A percentile compares a stretch with the other conserved stretches of the same genome.
Conservation (phyloP, 2,888 invertebrate species). For the Nowickia ferox region DNA sequence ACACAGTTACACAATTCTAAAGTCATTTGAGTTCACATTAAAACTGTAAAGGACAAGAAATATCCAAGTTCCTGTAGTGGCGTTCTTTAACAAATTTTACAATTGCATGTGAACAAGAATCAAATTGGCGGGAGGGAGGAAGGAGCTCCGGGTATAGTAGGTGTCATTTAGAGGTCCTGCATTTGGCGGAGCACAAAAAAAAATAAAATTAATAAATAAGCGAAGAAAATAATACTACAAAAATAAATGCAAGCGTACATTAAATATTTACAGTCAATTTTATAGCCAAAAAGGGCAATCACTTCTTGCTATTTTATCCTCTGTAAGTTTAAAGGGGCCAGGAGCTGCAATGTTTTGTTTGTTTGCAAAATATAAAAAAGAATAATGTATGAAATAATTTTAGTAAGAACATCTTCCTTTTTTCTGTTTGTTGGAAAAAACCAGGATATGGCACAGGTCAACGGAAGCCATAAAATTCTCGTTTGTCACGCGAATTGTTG, state of each 20-base stretch:
- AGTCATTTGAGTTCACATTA: conserved; percentile 74
- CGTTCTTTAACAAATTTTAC: conserved; percentile 57
- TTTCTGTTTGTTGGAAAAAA: conserved; percentile 61
- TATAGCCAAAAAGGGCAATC: conserved; percentile 82
- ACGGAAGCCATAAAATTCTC: conserved; percentile 83
- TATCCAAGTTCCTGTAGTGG: conserved; percentile 50
- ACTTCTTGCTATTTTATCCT: conserved; percentile 75
- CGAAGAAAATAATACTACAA: conserved; percentile 2
- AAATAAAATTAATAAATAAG: not conserved
- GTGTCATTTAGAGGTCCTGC: conserved; percentile 65
- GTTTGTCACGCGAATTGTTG: conserved; percentile 83
- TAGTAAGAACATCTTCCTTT: conserved; percentile 66
- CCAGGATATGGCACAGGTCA: conserved; percentile 82
- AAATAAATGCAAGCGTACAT: conserved; percentile 79
- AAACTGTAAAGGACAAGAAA: conserved; percentile 66
- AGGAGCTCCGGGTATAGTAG: conserved; percentile 21
- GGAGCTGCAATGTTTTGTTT: conserved; percentile 10
- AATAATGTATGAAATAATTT: conserved; percentile 64
- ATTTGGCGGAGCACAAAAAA: not conserved
- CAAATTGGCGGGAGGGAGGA: not conserved
- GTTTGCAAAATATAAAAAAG: conserved; percentile 29
- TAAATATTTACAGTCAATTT: conserved; percentile 83
- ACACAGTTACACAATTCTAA: conserved; percentile 39
- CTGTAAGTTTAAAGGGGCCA: conserved; percentile 10
- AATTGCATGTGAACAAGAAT: conserved; percentile 66